A percentile compares a stretch with the other conserved stretches of the same genome.
Conservation (phyloP, 2,797 vertebrate species). For the Eptatretus atami region DNA sequence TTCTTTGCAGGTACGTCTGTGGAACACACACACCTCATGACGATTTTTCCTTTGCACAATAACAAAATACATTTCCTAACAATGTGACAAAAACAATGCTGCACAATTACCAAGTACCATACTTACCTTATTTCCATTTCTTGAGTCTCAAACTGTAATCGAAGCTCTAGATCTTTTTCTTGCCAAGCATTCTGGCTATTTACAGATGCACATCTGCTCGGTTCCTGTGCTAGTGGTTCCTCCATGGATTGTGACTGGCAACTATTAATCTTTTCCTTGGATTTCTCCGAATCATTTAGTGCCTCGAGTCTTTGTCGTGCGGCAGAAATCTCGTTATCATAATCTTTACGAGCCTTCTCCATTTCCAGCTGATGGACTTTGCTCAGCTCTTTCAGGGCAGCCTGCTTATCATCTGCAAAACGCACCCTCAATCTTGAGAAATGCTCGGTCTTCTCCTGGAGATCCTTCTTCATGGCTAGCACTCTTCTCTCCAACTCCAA, state of each 20-base stretch:
- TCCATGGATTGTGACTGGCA: no score
- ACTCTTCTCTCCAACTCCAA: constrained; percentile 86
- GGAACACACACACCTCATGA: no score
- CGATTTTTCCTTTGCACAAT: no score
- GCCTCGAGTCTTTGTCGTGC: constrained; percentile 63
- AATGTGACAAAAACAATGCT: no score
- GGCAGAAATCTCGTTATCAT: constrained; percentile 54
- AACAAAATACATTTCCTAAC: no score
- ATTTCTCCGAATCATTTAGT: constrained; percentile 36
- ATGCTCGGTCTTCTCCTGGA: constrained; percentile 53
- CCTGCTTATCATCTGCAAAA: constrained; percentile 62
- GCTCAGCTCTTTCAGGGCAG: constrained; percentile 44
- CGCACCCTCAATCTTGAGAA: constrained; percentile 52
- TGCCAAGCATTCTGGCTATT: constrained; percentile 71
- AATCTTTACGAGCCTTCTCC: constrained; percentile 51
- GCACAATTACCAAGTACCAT: no score
- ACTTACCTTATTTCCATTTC: constrained; percentile 21
- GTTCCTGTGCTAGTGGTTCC: no score
- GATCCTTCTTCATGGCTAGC: constrained; percentile 73
- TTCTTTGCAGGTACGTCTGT: no score
- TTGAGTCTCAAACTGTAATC: constrained; percentile 66
- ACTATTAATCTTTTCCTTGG: constrained; percentile 24
- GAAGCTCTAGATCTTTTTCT: constrained; percentile 60
- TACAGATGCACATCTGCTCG: constrained; percentile 11
- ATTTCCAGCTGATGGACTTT: constrained; percentile 44